phyloP scores from a whole-genome alignment of 2,888 invertebrate genomes.

The Lissonota sp. region DNA sequence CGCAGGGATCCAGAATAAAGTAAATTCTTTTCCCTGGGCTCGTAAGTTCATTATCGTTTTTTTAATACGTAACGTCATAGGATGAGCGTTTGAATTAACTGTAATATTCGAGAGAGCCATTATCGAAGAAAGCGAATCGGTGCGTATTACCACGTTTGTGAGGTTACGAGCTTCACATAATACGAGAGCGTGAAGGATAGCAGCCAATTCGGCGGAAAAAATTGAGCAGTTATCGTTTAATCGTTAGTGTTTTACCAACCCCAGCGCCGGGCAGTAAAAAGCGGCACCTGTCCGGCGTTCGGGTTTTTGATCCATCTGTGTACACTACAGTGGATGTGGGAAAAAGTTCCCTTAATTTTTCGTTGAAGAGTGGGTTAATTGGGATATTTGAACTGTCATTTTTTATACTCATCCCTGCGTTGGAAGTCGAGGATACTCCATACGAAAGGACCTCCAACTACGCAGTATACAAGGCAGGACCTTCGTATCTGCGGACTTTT shows the following conservation, averaged over 20 bases:
- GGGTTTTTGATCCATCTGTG: not conserved
- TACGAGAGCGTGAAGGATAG: not conserved
- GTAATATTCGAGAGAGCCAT: no score
- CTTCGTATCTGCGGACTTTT: no score
- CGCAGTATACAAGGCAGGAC: no score
- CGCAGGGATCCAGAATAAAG: constrained; percentile 10
- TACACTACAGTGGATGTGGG: not conserved
- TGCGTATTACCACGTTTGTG: not conserved
- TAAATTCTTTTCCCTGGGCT: not conserved
- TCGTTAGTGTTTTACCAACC: not conserved
- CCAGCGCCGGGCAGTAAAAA: not conserved
- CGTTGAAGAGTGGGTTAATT: not conserved
- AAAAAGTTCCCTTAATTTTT: not conserved
- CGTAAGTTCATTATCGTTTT: not conserved
- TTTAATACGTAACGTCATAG: not conserved
- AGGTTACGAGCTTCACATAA: not conserved
- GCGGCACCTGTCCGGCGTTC: not conserved
- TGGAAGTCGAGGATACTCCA: no score
- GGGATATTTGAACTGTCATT: not conserved
- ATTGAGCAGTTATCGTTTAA: not conserved
- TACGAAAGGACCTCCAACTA: no score
- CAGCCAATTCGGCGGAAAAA: not conserved
- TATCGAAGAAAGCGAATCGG: not conserved
- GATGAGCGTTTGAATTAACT: not conserved
- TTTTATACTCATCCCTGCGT: not conserved